Conservation (phyloP, 2,888 invertebrate species). For the Metopia argyrocephala region DNA sequence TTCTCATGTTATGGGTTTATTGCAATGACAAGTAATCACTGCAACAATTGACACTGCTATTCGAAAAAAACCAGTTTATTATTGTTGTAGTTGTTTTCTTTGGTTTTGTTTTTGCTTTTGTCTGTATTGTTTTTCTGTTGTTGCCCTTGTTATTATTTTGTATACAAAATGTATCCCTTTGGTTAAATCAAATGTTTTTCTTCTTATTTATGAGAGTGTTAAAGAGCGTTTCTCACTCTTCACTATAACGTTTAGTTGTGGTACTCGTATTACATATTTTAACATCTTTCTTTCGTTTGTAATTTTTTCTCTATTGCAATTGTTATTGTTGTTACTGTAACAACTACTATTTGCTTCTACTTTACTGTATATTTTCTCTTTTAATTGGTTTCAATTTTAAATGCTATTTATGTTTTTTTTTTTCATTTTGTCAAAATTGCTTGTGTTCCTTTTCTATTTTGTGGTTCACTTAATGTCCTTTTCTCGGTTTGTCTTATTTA, state of each 20-base stretch:
- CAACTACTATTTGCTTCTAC: not conserved
- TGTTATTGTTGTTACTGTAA: conserved; percentile 36
- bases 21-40: conserved; percentile 62
- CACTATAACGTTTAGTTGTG: conserved; percentile 12
- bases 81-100: not conserved
- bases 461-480: conserved; percentile 8
- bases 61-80: too few relatives aligned
- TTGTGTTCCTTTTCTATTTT: conserved; percentile 46
- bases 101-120: conserved; percentile 4
- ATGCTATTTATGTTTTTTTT: conserved; percentile 54
- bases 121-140: conserved; percentile 12
- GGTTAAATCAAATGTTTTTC: conserved; percentile 11
- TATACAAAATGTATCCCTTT: conserved; percentile 21
- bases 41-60: conserved; percentile 59
- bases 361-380: conserved; percentile 39
- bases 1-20: conserved; percentile 52
- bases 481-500: not conserved
- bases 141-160: conserved; percentile 38
- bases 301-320: conserved; percentile 2
- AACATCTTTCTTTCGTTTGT: conserved; percentile 5
- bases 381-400: conserved; percentile 62
- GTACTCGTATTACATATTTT: conserved; percentile 45
- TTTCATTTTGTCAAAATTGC: conserved; percentile 37
- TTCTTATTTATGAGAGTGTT: not conserved
- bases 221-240: not conserved